A percentile compares a stretch with the other conserved stretches of the same genome.
phyloP scores from a whole-genome alignment of 2,113 vertebrate species.

The Gymnocephalus cernua region DNA sequence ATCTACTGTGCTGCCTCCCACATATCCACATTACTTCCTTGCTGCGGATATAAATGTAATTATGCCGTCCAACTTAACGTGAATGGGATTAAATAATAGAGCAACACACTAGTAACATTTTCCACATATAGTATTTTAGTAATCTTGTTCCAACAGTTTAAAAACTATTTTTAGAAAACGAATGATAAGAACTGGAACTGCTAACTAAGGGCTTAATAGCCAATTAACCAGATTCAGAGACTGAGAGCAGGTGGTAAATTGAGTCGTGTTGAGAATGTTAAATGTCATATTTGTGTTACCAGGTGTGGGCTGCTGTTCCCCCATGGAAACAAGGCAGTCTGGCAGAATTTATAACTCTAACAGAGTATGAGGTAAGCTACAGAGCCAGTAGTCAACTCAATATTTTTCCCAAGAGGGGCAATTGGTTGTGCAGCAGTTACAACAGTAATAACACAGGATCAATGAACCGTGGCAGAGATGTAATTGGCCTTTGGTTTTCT shows the following conservation, averaged over 20 bases:
- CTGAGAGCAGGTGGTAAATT: constrained; percentile 35
- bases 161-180: constrained; percentile 25
- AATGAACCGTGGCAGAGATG: too few species aligned
- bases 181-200: constrained; percentile 27
- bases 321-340: constrained; percentile 97
- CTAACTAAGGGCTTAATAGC: constrained; percentile 22
- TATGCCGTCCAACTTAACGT: constrained; percentile 26
- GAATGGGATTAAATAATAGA: constrained; percentile 43
- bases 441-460: too few species aligned
- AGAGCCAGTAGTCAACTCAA: neutral
- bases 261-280: constrained; percentile 35
- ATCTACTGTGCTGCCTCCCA: constrained; percentile 22
- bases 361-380: constrained; percentile 91
- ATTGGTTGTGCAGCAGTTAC: too few species aligned
- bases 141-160: constrained; percentile 10
- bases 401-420: too few species aligned
- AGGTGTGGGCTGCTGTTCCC: constrained; percentile 96
- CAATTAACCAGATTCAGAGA: constrained; percentile 32
- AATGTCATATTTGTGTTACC: constrained; percentile 53
- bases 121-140: constrained; percentile 1
- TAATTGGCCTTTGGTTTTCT: too few species aligned
- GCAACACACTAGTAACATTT: neutral
- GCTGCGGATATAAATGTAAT: constrained; percentile 23
- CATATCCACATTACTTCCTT: constrained; percentile 33
- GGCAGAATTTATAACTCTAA: constrained; percentile 92